Evolutionary conservation across 2,113 vertebrate species (phyloP).

Genomic region (Aix galericulata): DNA sequence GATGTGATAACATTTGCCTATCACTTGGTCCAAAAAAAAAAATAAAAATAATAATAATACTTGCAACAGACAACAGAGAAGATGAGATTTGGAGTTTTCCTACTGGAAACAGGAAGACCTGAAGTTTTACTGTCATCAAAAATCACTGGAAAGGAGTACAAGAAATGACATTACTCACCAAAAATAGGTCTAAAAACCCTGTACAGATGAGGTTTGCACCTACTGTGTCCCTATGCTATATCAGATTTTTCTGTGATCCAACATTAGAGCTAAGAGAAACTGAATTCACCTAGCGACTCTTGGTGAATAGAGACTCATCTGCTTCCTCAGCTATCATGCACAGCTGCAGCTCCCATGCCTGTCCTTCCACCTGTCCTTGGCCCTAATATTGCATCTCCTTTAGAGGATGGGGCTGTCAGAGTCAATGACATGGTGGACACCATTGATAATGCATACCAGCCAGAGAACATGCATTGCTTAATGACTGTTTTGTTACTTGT

Average conservation of each 20-base stretch:
- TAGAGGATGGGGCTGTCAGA: not conserved
- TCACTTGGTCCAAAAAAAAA: not conserved
- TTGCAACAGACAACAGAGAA: not conserved
- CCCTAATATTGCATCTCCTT: not conserved
- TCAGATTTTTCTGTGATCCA: not conserved
- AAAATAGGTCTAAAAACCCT: conserved; percentile 16
- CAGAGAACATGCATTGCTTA: not conserved
- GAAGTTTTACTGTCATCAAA: conserved; percentile 25
- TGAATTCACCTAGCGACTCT: not conserved
- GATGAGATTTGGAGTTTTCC: not conserved
- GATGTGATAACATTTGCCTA: not conserved
- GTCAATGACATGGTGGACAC: not conserved
- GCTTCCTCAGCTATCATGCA: not conserved
- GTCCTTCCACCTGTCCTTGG: not conserved
- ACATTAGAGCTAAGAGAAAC: conserved; percentile 14
- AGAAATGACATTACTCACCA: conserved; percentile 4
- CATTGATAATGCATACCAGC: not conserved
- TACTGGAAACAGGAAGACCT: not conserved
- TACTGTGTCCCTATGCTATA: not conserved
- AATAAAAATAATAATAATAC: not conserved
- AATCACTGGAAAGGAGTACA: conserved; percentile 12
- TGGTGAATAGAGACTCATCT: no score
- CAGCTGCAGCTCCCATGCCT: not conserved
- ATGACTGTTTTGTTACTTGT: not conserved
- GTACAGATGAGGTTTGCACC: conserved; percentile 16